These are phyloP conservation scores for Acanthopagrus latus DNA, from an alignment of 2,797 vertebrate genomes.

Conservation along the genomic window DNA sequence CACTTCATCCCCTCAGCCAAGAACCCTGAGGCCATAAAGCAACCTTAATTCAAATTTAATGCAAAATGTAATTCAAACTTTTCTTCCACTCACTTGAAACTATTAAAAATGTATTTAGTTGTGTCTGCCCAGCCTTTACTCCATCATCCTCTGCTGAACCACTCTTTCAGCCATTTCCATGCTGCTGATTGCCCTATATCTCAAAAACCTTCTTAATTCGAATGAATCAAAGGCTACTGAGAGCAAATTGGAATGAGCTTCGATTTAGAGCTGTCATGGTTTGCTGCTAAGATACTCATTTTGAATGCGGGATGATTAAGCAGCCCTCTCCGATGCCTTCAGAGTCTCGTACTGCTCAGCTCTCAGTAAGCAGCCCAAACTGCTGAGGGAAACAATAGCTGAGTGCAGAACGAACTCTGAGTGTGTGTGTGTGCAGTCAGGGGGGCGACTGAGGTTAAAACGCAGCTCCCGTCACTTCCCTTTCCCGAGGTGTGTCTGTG, in stretches of 20 bases:
- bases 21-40: constrained; percentile 38
- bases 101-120: constrained; percentile 71
- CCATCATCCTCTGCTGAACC: constrained; percentile 53
- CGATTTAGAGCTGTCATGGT: constrained; percentile 79
- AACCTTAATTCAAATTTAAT: constrained; percentile 62
- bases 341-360: constrained; percentile 48
- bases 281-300: constrained; percentile 80
- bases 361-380: constrained; percentile 49
- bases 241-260: constrained; percentile 78
- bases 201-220: constrained; percentile 75
- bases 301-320: constrained; percentile 80
- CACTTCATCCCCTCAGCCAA: constrained; percentile 43
- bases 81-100: constrained; percentile 42
- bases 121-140: constrained; percentile 50
- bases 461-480: constrained; percentile 19
- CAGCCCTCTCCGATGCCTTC: constrained; percentile 50
- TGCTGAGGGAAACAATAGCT: constrained; percentile 67
- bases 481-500: background rate
- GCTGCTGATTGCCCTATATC: constrained; percentile 75
- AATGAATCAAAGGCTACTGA: constrained; percentile 76
- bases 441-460: constrained; percentile 18
- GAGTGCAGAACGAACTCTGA: constrained; percentile 34
- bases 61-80: constrained; percentile 71
- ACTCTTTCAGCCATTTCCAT: constrained; percentile 65
- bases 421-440: constrained; percentile 4